phyloP scores from a whole-genome alignment of 2,797 vertebrate species.

The Mormyrops boulengeri region DNA sequence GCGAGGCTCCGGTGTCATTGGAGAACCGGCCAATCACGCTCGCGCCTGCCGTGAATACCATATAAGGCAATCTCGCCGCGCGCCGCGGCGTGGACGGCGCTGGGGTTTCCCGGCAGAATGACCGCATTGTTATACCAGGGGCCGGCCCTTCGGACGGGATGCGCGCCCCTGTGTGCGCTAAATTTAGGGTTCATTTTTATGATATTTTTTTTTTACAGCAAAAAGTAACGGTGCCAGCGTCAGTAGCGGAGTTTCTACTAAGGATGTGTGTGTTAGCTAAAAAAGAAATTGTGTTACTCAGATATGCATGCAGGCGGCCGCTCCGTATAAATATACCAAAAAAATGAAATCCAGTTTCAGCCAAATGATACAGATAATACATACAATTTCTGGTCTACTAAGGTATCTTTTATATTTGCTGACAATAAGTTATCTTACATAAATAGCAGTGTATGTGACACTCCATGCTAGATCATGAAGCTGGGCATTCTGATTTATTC shows the following conservation, averaged over 20 bases:
- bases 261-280: background rate
- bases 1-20: constrained; percentile 24
- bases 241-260: background rate
- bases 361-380: background rate
- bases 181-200: constrained; percentile 28
- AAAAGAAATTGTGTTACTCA: background rate
- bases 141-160: constrained; percentile 17
- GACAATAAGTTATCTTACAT: background rate
- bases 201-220: background rate
- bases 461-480: background rate
- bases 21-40: constrained; percentile 36
- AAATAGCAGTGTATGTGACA: background rate
- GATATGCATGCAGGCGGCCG: background rate
- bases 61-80: constrained; percentile 41
- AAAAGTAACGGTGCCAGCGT: background rate
- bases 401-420: background rate
- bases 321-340: background rate
- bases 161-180: constrained; percentile 13
- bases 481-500: background rate
- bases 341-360: background rate
- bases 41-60: constrained; percentile 37
- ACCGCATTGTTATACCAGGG: constrained; percentile 33
- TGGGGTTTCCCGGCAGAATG: constrained; percentile 41
- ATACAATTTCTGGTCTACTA: background rate
- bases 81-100: background rate